Evolutionary conservation across 2,113 vertebrate genomes (phyloP), one percentile per base, ranked within the genome.

Genomic region (Triplophysa dalaica): DNA sequence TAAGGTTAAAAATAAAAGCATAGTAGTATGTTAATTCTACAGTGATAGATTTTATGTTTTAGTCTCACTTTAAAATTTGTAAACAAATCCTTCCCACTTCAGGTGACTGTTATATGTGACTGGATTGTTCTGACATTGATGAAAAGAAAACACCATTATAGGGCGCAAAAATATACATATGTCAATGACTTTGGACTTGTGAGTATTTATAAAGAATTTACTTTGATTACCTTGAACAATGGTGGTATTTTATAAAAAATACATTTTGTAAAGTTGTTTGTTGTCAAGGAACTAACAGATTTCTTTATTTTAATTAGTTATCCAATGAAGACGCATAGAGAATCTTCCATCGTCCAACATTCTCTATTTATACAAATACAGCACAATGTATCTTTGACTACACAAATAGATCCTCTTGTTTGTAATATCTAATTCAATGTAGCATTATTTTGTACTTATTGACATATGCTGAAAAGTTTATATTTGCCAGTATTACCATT

Each of bases 51-150:
- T 58, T 58, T 33, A 56, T 70, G 54, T 52, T 70, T 70, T 7
- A 70, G 21, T 19, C 14, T 26, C 33, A 50, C 48, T 4, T 50
- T 11, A 50, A 13, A 52, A 52, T 52, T 52, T 6, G 16, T 17
- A 0, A 52, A 14, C 3, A 16, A 52, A 52, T 17, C 50, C 13
- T 52, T 52, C 54, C 54, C 19, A 21, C 63, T 21, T 16, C 12
- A 96, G 95, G 92, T 93, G 0, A 95, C 93, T 0, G 92, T 96
- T 80, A 87, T 96, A 3, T 96, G 95, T 87, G 95, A 96, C 22
- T 7, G 94, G 45, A 89, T 95, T 43, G 92, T 95, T 56, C 89
- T 96, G 80, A 89, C 94, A 38, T 94, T 87, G 76, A 94, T 94
- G 91, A 93, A 91, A 86, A 96, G 95, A 81, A 92, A 19, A 8